Evolutionary conservation across 2,113 vertebrate genomes (phyloP).

Genomic region (Dasyurus viverrinus): DNA sequence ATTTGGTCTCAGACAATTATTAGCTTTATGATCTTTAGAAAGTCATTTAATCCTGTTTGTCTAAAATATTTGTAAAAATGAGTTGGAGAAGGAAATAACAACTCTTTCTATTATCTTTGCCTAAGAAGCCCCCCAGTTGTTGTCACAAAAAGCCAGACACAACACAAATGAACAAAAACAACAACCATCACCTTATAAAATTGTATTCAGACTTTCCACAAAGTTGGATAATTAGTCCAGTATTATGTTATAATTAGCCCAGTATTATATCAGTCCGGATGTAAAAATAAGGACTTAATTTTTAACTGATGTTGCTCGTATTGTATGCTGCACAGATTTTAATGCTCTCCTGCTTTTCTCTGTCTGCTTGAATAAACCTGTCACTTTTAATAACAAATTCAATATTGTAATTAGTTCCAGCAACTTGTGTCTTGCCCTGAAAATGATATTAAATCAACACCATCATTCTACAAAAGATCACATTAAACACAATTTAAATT

Average conservation of each 20-base stretch:
- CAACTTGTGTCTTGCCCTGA: slow-evolving; percentile 38
- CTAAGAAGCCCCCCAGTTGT: background rate
- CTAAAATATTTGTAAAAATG: background rate
- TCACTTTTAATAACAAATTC: slow-evolving; percentile 66
- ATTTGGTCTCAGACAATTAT: background rate
- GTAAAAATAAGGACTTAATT: slow-evolving; percentile 53
- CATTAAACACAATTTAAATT: slow-evolving; percentile 18
- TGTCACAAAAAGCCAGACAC: background rate
- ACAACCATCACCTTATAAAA: background rate
- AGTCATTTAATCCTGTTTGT: background rate
- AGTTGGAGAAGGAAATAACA: background rate
- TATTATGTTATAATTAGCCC: background rate
- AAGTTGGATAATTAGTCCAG: background rate
- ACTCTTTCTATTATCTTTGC: background rate
- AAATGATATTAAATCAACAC: slow-evolving; percentile 49
- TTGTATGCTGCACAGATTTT: slow-evolving; percentile 54
- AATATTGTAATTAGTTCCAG: slow-evolving; percentile 66
- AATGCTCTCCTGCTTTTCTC: slow-evolving; percentile 36
- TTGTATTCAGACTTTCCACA: background rate
- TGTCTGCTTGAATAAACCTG: slow-evolving; percentile 69
- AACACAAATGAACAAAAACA: background rate
- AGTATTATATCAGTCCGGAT: slow-evolving; percentile 28
- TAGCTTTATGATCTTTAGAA: background rate
- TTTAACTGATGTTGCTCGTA: slow-evolving; percentile 44
- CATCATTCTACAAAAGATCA: slow-evolving; percentile 33